Conservation (phyloP, 2,888 invertebrate genomes). For the Torymus tubicola region DNA sequence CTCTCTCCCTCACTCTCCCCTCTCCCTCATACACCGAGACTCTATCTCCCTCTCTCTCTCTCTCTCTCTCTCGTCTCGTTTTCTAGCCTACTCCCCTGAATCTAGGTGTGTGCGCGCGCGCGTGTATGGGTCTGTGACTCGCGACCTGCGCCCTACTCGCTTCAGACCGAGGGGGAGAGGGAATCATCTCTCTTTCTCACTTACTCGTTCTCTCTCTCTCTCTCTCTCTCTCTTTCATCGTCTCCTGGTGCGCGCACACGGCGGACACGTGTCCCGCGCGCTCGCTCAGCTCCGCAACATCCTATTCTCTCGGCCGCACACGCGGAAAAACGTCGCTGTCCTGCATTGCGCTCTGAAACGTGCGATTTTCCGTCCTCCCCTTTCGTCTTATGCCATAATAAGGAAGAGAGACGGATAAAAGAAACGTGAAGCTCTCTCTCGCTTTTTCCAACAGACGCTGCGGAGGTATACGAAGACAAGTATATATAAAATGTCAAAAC, state of each 20-base stretch:
- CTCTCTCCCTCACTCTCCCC: slow-evolving; percentile 10
- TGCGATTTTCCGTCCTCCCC: background rate
- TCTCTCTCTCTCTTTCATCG: slow-evolving; percentile 2
- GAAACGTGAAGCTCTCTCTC: background rate
- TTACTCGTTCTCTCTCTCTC: background rate
- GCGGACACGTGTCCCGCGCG: slow-evolving; percentile 33
- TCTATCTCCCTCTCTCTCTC: background rate
- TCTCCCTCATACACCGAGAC: background rate
- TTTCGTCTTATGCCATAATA: no score
- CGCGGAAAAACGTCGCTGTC: background rate
- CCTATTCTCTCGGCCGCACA: background rate
- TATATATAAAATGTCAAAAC: no score
- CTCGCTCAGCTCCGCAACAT: background rate
- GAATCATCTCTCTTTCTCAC: background rate
- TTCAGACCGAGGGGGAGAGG: background rate
- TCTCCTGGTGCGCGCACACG: background rate
- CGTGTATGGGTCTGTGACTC: background rate
- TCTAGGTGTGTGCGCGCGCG: no score
- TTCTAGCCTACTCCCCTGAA: slow-evolving; percentile 39
- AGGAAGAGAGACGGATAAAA: no score
- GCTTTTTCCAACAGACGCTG: no score
- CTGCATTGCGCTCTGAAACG: background rate
- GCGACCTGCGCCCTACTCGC: background rate
- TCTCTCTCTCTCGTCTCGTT: slow-evolving; percentile 24
- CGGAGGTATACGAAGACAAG: no score